These are phyloP conservation scores for Nycteola revayana DNA, from an alignment of 2,888 invertebrate genomes.

Conservation along the genomic window DNA sequence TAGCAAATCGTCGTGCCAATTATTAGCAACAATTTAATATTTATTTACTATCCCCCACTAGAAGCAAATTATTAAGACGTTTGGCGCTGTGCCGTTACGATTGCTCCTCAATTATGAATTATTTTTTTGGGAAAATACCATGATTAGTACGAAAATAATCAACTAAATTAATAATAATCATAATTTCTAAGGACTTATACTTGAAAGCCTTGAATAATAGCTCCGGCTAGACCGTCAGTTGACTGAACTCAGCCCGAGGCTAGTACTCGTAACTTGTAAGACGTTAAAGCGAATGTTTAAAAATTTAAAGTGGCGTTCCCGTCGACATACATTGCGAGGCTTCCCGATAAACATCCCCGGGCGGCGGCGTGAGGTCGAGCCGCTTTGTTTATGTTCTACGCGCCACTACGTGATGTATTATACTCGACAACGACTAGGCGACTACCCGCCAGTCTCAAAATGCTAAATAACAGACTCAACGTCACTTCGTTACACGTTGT, in stretches of 20 bases:
- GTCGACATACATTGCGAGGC: conserved; percentile 53
- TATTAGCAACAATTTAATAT: too few species aligned
- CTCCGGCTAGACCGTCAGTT: conserved; percentile 10
- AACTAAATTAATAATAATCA: too few species aligned
- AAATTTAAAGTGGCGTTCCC: conserved; percentile 60
- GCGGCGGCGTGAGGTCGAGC: conserved; percentile 36
- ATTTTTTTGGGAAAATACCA: too few species aligned
- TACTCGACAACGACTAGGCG: conserved; percentile 16
- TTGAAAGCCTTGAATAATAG: conserved; percentile 18
- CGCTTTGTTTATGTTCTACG: conserved; percentile 52
- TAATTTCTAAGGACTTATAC: too few species aligned
- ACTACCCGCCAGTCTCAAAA: conserved; percentile 17
- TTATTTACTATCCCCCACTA: too few species aligned
- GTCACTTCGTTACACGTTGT: conserved; percentile 7
- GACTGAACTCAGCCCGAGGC: conserved; percentile 20
- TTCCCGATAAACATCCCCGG: conserved; percentile 68
- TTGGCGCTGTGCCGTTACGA: too few species aligned
- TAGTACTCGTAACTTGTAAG: conserved; percentile 25
- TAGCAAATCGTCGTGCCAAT: too few species aligned
- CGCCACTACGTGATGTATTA: conserved; percentile 45
- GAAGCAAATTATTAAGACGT: too few species aligned
- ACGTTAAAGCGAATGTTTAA: conserved; percentile 50
- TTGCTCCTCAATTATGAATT: too few species aligned
- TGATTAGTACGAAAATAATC: too few species aligned
- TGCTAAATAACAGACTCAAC: conserved; percentile 24